phyloP scores from a whole-genome alignment of 2,888 invertebrate species.

The Orthonychiurus folsomi region DNA sequence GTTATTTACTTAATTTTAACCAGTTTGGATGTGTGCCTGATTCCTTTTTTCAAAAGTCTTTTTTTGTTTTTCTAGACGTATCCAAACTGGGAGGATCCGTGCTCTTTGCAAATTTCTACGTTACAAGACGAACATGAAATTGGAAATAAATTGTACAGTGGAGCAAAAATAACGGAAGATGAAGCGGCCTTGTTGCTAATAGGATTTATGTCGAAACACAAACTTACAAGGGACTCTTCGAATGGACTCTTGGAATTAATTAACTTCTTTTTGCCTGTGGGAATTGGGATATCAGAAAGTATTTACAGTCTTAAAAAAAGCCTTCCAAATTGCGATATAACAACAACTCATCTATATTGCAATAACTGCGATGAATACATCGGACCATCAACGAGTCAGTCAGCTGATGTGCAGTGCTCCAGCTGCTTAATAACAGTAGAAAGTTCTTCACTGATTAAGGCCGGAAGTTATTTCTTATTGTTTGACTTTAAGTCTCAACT shows the following conservation, averaged over 20 bases:
- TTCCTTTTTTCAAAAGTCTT: no score
- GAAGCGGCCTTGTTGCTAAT: background rate
- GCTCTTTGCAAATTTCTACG: no score
- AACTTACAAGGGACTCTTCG: background rate
- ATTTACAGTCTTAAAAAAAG: background rate
- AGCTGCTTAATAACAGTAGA: background rate
- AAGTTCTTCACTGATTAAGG: background rate
- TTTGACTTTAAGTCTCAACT: slow-evolving; percentile 7
- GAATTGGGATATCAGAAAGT: background rate
- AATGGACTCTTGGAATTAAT: background rate
- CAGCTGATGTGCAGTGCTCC: no score
- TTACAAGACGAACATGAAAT: background rate
- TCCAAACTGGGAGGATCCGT: no score
- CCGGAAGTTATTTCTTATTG: slow-evolving; percentile 4
- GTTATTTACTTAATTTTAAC: no score
- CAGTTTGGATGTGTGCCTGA: no score
- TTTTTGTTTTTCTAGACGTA: no score
- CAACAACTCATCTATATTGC: background rate
- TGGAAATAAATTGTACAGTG: background rate
- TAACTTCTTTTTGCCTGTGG: background rate
- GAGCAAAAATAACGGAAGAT: background rate
- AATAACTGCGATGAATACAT: background rate
- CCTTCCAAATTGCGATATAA: background rate
- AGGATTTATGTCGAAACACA: background rate
- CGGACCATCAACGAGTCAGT: background rate